These are phyloP conservation scores for Gandaritis pyraliata DNA, from an alignment of 2,888 invertebrate genomes.

Conservation along the genomic window DNA sequence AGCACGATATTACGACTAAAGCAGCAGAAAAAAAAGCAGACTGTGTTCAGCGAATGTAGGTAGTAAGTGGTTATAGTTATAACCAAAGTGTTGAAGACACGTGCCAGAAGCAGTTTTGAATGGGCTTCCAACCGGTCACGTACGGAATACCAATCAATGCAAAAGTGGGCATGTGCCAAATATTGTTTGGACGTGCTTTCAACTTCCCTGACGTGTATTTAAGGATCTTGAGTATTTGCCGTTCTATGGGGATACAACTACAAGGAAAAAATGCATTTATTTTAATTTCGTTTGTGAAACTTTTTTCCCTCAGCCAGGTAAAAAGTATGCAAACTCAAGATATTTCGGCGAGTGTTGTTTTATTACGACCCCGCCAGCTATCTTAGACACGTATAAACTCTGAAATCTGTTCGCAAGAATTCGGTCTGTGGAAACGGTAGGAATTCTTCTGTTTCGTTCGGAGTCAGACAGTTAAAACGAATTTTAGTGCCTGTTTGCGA, in stretches of 20 bases:
- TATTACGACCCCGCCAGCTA: slow-evolving; percentile 6
- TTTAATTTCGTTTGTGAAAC: neutral
- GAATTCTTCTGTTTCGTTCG: slow-evolving; percentile 25
- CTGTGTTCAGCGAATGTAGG: neutral
- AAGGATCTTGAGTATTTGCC: neutral
- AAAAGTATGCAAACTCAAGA: slow-evolving; percentile 6
- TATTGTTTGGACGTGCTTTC: neutral
- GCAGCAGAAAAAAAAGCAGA: too few species aligned
- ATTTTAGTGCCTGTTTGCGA: slow-evolving; percentile 26
- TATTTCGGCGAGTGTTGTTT: slow-evolving; percentile 18
- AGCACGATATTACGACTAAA: neutral
- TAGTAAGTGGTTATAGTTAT: neutral
- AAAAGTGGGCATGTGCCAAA: neutral
- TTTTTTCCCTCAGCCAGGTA: neutral
- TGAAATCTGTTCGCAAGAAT: slow-evolving; percentile 32
- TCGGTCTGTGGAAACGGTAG: slow-evolving; percentile 12
- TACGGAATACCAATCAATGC: too few species aligned
- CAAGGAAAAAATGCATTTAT: neutral
- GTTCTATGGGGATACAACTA: neutral
- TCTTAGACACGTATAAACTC: slow-evolving; percentile 24
- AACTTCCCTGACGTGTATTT: neutral
- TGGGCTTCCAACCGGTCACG: too few species aligned
- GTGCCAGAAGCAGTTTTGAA: too few species aligned
- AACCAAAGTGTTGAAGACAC: neutral
- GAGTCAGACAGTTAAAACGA: slow-evolving; percentile 26